Evolutionary conservation across 2,888 invertebrate genomes (phyloP), one percentile per base, ranked within the genome.

Genomic region (Peribatodes rhomboidaria): DNA sequence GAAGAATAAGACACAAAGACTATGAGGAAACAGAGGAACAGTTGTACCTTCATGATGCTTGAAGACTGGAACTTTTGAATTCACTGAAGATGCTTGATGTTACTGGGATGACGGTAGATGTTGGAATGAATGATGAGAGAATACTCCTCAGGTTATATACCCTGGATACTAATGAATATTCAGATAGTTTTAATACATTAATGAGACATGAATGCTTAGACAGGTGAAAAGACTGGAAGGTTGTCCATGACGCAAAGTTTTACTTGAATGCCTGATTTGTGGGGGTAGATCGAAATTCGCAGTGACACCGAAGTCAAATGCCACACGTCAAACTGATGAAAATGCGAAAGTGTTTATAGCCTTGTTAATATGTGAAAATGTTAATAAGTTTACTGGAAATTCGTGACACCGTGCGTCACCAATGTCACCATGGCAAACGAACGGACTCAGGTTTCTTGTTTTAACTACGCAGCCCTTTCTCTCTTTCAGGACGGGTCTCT

Each of bases 91-190:
- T 9, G 2, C 22, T 27, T 35, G 6, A 44, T 69, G 66, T 22
- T 63, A 49, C 54, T 52, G 33, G 42, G 44, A 14, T 53, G 61
- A 61, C 31, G 49, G 53, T 22, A 37, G 55, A 55, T 44, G 47
- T 22, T 52, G 16, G 68, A 69, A 67, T 71, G 69, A 55, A 53
- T 49, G 22, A 42, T 31, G 53, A 10, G 1, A 7, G 1, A 13
- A 59, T 61, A 41, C 16, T 0, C 3, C 53, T 39, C 56, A 35
- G 10, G 41, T 65, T 66, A 61, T 71, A 71, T 71, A 69, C 63
- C 41, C 35, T 16, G 13, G n/a, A 59, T 42, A 18, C n/a, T 35
- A 2, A 68, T 71, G 64, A 69, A 69, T 71, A 71, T 69, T 69
- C 69, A 69, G 14, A 33, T 42, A 14, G 49, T 33, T 47, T 62